Conservation (phyloP, 2,888 invertebrate genomes). For the Epinotia ramella region DNA sequence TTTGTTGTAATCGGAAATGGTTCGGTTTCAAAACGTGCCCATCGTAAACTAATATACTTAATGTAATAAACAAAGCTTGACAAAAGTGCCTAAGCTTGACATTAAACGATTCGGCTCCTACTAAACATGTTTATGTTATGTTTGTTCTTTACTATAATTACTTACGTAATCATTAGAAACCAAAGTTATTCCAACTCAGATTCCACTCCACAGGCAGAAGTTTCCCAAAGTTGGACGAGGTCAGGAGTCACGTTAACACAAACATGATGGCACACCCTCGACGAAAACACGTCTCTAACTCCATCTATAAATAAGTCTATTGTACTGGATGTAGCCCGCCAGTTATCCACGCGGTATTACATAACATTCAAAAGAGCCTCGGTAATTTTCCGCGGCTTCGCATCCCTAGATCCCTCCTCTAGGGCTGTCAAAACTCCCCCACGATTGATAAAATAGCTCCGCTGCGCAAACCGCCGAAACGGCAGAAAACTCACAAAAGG, state of each 20-base stretch:
- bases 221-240: constrained; percentile 34
- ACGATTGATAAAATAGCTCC: constrained; percentile 81
- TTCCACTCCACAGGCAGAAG: constrained; percentile 4
- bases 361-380: constrained; percentile 46
- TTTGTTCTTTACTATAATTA: constrained; percentile 10
- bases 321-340: constrained; percentile 30
- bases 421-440: constrained; percentile 78
- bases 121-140: background rate
- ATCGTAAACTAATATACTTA: background rate
- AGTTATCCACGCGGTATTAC: constrained; percentile 41
- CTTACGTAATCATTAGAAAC: constrained; percentile 22
- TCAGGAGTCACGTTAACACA: constrained; percentile 22
- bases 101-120: background rate
- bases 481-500: constrained; percentile 83
- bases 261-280: constrained; percentile 24
- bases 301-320: constrained; percentile 19
- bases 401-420: constrained; percentile 42
- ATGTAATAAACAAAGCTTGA: background rate
- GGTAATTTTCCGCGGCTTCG: constrained; percentile 62
- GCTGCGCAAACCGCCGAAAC: constrained; percentile 72
- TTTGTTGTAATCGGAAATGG: background rate
- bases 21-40: background rate
- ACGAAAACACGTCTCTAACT: constrained; percentile 12
- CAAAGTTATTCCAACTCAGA: constrained; percentile 4
- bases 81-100: background rate